phyloP scores from a whole-genome alignment of 2,113 vertebrate genomes.

The Scortum barcoo region DNA sequence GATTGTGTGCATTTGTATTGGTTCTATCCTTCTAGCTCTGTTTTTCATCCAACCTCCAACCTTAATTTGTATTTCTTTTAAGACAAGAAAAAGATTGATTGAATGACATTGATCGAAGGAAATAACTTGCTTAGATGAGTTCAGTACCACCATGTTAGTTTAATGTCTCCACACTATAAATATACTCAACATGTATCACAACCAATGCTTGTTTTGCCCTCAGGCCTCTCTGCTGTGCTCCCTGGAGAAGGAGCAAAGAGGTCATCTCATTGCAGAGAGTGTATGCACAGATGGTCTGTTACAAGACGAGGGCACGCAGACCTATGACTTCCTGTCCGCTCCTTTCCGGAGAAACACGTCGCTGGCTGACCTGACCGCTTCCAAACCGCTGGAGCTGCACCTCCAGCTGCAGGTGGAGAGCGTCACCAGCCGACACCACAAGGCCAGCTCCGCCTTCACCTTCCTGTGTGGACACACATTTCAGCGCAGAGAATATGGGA shows the following conservation, averaged over 20 bases:
- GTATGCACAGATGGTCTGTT: conserved; percentile 87
- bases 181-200: not conserved
- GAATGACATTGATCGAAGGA: no score
- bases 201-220: not conserved
- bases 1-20: not conserved
- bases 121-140: not conserved
- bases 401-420: conserved; percentile 91
- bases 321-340: conserved; percentile 89
- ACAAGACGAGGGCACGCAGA: conserved; percentile 93
- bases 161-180: not conserved
- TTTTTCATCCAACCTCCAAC: no score
- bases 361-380: conserved; percentile 86
- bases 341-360: conserved; percentile 86
- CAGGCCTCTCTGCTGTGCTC: conserved; percentile 91
- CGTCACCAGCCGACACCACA: conserved; percentile 92
- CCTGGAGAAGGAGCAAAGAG: conserved; percentile 92
- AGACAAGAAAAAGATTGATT: no score
- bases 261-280: conserved; percentile 92
- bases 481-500: conserved; percentile 91
- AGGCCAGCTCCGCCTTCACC: conserved; percentile 92
- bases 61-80: no score
- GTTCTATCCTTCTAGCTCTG: no score
- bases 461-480: conserved; percentile 93
- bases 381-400: conserved; percentile 83
- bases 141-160: not conserved